Base-by-base conservation (phyloP, 2,888 invertebrate genomes). In the Dendrolimus houi region DNA sequence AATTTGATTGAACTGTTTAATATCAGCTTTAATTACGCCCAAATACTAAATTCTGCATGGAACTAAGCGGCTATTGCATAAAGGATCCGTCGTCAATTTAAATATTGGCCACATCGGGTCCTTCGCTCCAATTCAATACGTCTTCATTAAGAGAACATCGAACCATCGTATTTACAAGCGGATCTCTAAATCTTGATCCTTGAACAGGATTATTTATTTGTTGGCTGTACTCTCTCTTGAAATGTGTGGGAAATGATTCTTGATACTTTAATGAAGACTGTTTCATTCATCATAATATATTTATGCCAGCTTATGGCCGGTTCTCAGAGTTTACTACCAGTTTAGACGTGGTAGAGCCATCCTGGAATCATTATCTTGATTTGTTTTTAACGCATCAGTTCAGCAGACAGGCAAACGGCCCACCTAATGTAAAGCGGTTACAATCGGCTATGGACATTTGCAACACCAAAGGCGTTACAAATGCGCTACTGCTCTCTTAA, bases 91-190 rank as follows among this genome's bases (percentile, higher is more conserved):
- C 68, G 85, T 87, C 88, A 87, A 85, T 87, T 87, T 87, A 84
- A 84, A 80, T 85, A 82, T 85, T 81, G 86, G 79, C 82, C 85
- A 87, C 84, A 84, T 82, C 77, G 83, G 84, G 84, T 82, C 85
- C 74, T 77, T 79, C 71, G 81, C 81, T 82, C 85, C 86, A 85
- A 86, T 87, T 88, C 89, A 89, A 90, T 90, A 90, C 89, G 89
- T 89, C 89, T 90, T 90, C 89, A 90, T 90, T 90, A 90, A 86
- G 83, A 70, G 85, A 82, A 84, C 83, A 85, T 86, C 85, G 83
- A 81, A 82, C 82, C 83, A 83, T 81, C 83, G 81, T 77, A 82
- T 85, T 83, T 78, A 79, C 78, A 79, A 83, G 73, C 79, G 83
- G 85, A 85, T 82, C 84, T 75, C 76, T 82, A 81, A 74, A 86